Percentiles rank a stretch among this genome's conserved stretches.
Evolutionary conservation across 2,113 vertebrate genomes (phyloP).

Genomic region (Trematocara marginatum): DNA sequence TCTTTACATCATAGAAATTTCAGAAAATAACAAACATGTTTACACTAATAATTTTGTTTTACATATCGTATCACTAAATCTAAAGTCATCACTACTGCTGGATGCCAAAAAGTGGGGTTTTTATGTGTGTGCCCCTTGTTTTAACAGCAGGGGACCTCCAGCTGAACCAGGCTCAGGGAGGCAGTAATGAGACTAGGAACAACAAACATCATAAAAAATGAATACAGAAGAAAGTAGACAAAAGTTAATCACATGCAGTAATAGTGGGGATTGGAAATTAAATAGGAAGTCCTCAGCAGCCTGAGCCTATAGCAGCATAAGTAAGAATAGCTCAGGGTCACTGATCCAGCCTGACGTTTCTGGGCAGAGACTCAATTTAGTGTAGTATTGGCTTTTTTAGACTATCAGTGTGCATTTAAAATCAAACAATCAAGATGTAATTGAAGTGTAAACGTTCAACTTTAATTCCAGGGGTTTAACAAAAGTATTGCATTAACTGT

Average conservation of each 20-base stretch:
- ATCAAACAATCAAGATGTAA: neutral
- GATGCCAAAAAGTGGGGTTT: neutral
- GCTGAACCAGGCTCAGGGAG: neutral
- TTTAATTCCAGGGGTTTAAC: neutral
- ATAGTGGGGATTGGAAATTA: neutral
- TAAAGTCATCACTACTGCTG: neutral
- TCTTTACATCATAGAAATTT: neutral
- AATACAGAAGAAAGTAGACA: neutral
- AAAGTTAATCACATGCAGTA: neutral
- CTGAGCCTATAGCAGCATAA: neutral
- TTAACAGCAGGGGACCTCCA: neutral
- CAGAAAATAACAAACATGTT: neutral
- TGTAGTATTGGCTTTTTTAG: neutral
- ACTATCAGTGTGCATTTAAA: neutral
- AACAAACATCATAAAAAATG: neutral
- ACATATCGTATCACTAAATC: neutral
- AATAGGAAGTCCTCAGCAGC: neutral
- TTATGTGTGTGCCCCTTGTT: neutral
- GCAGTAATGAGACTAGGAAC: neutral
- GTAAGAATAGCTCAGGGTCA: neutral
- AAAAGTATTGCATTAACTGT: neutral
- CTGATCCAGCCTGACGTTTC: neutral
- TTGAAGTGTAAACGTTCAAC: neutral
- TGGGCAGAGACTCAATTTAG: neutral
- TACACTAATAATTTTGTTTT: neutral